Base-by-base conservation (phyloP, 1,140 invertebrate species). In the Oryctes rhinoceros region DNA sequence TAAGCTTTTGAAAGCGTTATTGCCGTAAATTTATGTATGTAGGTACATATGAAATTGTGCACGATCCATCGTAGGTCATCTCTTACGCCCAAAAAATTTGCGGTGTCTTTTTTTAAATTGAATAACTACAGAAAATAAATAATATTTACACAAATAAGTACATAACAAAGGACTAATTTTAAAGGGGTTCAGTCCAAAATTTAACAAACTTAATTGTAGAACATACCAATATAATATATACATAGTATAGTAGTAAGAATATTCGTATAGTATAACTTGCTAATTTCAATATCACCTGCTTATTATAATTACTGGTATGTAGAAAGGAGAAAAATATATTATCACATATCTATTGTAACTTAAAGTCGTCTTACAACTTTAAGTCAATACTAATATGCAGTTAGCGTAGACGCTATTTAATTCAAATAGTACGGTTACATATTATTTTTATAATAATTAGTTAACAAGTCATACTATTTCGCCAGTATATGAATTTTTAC, bases 121-220 rank as follows among this genome's bases (percentile, higher is more conserved):
- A 71, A 76, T 76, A 76, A 76, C 48, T 65, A 79, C 37, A 44
- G 53, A 67, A 79, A 79, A 79, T 79, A 79, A 79, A 79, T 79
- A 79, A 79, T 79, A 79, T 79, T 79, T 79, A 79, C 78, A 79
- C 47, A 18, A 62, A 79, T 79, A 79, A 79, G 78, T 79, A 79
- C 78, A 79, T 79, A 79, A 79, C 78, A 79, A 79, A 79, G 62
- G 78, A 79, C 78, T 79, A 79, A 62, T 62, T 79, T 30, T n/a
- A 79, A 62, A 35, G 35, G 18, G 47, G 47, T 47, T 76, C 75
- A 76, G 75, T 76, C 75, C 75, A 76, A 76, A 76, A 47, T 76
- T n/a, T 47, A 44, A 76, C 37, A 76, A 76, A 44, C 75, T 47
- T 76, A 76, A 44, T 47, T 76, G 47, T 76, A 76, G 75, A 76